Evolutionary conservation across 2,888 invertebrate genomes (phyloP).

Genomic region (Cantharis rufa): DNA sequence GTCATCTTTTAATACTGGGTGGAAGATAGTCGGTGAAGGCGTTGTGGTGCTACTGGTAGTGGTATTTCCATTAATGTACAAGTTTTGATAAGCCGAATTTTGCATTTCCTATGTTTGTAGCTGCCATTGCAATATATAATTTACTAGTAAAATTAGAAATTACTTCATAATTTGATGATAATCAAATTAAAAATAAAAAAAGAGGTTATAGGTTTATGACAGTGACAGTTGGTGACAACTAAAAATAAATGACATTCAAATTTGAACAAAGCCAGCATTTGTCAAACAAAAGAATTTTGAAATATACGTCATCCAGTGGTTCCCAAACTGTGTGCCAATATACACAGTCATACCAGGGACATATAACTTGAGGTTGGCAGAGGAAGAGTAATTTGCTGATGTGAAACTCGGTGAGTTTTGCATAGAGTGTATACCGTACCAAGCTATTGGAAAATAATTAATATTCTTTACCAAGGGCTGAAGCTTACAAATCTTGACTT

Average conservation of each 20-base stretch:
- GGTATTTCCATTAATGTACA: neutral
- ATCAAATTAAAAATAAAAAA: neutral
- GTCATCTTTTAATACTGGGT: conserved; percentile 38
- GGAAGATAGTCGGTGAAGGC: neutral
- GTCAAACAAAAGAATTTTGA: neutral
- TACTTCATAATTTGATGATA: neutral
- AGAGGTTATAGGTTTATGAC: conserved; percentile 1
- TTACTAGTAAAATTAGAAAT: neutral
- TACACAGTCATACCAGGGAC: too few species aligned
- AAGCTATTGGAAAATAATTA: too few species aligned
- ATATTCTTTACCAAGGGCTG: too few species aligned
- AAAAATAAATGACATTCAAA: neutral
- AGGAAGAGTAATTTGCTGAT: too few species aligned
- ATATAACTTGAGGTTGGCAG: too few species aligned
- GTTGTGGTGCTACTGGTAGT: conserved; percentile 10
- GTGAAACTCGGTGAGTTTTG: too few species aligned
- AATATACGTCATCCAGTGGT: neutral
- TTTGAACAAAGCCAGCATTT: neutral
- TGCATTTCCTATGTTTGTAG: conserved; percentile 4
- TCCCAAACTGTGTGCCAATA: too few species aligned
- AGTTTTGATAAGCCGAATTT: neutral
- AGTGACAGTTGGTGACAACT: neutral
- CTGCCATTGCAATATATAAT: conserved; percentile 9
- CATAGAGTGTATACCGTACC: too few species aligned
- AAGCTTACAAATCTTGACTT: too few species aligned